A percentile compares a stretch with the other conserved stretches of the same genome.
These are phyloP conservation scores for Caenorhabditis panamensis DNA, from an alignment of 2,888 invertebrate genomes.

Conservation along the genomic window DNA sequence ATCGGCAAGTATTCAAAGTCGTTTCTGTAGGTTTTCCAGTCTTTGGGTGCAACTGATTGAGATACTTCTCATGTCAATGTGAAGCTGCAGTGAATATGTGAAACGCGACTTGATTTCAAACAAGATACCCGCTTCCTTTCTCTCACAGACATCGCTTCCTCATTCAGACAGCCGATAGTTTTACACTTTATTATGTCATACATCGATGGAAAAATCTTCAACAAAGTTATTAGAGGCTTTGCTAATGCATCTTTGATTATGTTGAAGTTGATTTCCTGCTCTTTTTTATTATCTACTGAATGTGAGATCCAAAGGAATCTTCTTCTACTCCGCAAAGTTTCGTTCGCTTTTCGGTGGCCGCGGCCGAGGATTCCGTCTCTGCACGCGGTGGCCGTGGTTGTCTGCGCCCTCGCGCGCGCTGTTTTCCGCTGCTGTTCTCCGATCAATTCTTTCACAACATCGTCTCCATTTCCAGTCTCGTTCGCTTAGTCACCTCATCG, in stretches of 20 bases:
- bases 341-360: neutral
- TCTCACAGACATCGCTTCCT: slow-evolving; percentile 14
- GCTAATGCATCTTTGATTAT: too few relatives aligned
- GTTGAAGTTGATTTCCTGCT: too few relatives aligned
- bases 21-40: too few relatives aligned
- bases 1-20: too few relatives aligned
- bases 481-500: slow-evolving; percentile 20
- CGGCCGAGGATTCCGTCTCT: neutral
- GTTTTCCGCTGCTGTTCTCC: slow-evolving; percentile 8
- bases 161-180: slow-evolving; percentile 2
- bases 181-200: neutral
- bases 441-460: slow-evolving; percentile 52
- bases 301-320: too few relatives aligned
- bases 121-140: neutral
- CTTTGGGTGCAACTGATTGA: too few relatives aligned
- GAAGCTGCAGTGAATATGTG: too few relatives aligned
- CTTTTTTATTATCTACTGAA: too few relatives aligned
- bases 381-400: slow-evolving; percentile 20
- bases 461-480: slow-evolving; percentile 17
- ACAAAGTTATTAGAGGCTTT: too few relatives aligned
- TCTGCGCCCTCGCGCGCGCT: slow-evolving; percentile 25
- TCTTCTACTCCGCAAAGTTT: neutral
- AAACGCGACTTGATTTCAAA: neutral
- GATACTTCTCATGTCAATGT: too few relatives aligned
- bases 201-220: too few relatives aligned